phyloP scores from a whole-genome alignment of 2,797 vertebrate genomes.

The Petrocephalus schoutedeni region DNA sequence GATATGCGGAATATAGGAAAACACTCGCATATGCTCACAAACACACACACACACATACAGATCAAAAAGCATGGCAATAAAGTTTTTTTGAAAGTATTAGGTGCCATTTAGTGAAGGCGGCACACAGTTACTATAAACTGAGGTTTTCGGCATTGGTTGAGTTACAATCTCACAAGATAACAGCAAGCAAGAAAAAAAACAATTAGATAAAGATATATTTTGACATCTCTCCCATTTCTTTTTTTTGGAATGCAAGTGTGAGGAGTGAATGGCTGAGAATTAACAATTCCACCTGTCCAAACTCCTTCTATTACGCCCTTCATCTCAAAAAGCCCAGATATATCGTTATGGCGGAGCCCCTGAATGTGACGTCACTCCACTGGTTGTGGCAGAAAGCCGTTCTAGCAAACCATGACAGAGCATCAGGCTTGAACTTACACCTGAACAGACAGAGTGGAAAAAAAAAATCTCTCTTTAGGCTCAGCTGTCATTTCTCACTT shows the following conservation, averaged over 20 bases:
- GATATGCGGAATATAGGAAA: constrained; percentile 54
- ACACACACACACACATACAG: background rate
- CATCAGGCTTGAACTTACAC: background rate
- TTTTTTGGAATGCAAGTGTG: constrained; percentile 49
- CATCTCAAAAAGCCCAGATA: constrained; percentile 32
- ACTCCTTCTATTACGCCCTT: constrained; percentile 41
- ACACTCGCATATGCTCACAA: background rate
- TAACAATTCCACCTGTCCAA: constrained; percentile 65
- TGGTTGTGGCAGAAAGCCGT: background rate
- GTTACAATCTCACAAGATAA: constrained; percentile 44
- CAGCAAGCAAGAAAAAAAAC: constrained; percentile 29
- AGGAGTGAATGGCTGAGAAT: constrained; percentile 50
- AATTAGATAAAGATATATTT: constrained; percentile 44
- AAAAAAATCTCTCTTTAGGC: background rate
- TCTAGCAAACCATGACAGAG: background rate
- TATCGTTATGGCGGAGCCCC: constrained; percentile 9
- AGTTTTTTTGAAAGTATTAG: constrained; percentile 38
- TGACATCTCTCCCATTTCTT: constrained; percentile 13
- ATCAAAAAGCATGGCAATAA: constrained; percentile 45
- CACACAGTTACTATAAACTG: constrained; percentile 45
- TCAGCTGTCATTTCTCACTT: background rate
- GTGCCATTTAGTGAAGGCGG: constrained; percentile 39
- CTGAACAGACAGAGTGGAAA: background rate
- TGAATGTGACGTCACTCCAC: background rate
- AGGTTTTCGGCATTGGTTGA: constrained; percentile 57